These are phyloP conservation scores for Thereva nobilitata DNA, from an alignment of 2,888 invertebrate genomes.

Conservation along the genomic window DNA sequence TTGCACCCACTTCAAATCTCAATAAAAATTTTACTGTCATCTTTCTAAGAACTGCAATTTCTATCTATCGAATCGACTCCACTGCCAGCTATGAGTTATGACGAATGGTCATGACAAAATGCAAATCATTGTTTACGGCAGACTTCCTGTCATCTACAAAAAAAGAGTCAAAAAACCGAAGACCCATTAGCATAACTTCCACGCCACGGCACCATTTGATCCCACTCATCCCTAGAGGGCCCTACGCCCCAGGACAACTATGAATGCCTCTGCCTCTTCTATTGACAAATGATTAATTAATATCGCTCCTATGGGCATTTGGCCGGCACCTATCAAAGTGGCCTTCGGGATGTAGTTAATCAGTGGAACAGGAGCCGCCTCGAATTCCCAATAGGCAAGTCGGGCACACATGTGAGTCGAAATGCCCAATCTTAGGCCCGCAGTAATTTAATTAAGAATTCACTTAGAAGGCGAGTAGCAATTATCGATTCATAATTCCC, in stretches of 20 bases:
- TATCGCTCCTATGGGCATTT: conserved; percentile 24
- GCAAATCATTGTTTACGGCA: neutral
- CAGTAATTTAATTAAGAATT: conserved; percentile 32
- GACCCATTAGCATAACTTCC: conserved; percentile 27
- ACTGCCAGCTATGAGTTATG: neutral
- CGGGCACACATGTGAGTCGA: neutral
- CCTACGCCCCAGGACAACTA: conserved; percentile 20
- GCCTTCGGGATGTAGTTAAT: conserved; percentile 27
- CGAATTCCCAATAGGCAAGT: conserved; percentile 16
- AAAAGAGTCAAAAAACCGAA: neutral
- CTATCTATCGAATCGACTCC: neutral
- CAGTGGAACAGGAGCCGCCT: conserved; percentile 17
- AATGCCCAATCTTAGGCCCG: conserved; percentile 6
- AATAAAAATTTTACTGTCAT: too few relatives aligned
- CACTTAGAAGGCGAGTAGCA: conserved; percentile 31
- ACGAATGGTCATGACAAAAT: neutral
- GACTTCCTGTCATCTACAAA: conserved; percentile 26
- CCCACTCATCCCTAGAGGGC: conserved; percentile 14
- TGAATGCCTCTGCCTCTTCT: neutral
- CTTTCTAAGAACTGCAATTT: too few relatives aligned
- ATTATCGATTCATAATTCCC: conserved; percentile 34
- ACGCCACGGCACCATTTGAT: conserved; percentile 3
- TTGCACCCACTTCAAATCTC: too few relatives aligned
- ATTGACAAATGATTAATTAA: conserved; percentile 35
- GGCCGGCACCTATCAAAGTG: conserved; percentile 24